Conservation (phyloP, 2,888 invertebrate species). For the Erebia ligea region DNA sequence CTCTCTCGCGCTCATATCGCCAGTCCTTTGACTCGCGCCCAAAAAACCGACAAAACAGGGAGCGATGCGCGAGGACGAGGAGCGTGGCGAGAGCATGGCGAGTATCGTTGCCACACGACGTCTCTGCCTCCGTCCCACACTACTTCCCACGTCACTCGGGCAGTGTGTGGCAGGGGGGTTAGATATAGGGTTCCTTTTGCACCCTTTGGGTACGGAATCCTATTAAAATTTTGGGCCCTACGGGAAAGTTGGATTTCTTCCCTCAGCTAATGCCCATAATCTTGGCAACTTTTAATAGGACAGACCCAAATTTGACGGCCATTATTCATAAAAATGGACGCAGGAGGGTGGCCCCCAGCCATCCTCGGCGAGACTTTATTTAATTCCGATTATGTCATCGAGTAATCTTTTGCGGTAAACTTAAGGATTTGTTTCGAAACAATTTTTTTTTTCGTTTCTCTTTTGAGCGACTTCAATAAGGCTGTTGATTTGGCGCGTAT, state of each 20-base stretch:
- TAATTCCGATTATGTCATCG: conserved; percentile 59
- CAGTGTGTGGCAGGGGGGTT: too few relatives aligned
- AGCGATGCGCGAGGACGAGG: too few relatives aligned
- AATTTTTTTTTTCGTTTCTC: conserved; percentile 21
- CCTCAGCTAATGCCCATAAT: conserved; percentile 77
- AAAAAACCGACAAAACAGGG: too few relatives aligned
- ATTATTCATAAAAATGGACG: conserved; percentile 75
- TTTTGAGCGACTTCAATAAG: not conserved
- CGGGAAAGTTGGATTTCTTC: conserved; percentile 71
- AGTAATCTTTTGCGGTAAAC: conserved; percentile 42
- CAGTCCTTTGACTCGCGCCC: too few relatives aligned
- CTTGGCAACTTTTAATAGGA: conserved; percentile 81
- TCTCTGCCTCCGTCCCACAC: too few relatives aligned
- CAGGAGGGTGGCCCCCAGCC: conserved; percentile 60
- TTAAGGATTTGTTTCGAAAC: conserved; percentile 23
- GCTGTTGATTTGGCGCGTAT: too few relatives aligned
- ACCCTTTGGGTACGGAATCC: not conserved
- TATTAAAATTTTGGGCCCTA: conserved; percentile 58
- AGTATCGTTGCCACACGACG: too few relatives aligned
- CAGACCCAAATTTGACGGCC: conserved; percentile 73
- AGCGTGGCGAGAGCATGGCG: too few relatives aligned
- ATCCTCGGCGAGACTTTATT: conserved; percentile 60
- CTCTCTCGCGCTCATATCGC: too few relatives aligned
- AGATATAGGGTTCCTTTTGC: too few relatives aligned
- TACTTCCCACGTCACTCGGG: too few relatives aligned